These are phyloP conservation scores for Notodonta dromedarius DNA, from an alignment of 2,888 invertebrate genomes.

Conservation along the genomic window DNA sequence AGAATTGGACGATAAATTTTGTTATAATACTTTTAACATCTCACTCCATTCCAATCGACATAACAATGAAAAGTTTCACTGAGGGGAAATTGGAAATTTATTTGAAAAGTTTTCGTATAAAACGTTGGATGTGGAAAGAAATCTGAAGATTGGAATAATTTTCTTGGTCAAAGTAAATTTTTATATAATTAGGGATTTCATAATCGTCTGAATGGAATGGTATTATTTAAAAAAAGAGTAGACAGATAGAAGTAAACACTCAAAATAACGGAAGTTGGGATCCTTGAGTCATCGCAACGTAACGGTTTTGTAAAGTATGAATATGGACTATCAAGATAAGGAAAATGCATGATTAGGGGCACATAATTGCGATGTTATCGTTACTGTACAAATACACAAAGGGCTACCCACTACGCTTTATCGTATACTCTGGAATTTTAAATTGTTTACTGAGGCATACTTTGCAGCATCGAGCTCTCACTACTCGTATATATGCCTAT, in stretches of 20 bases:
- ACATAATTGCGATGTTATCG: too few relatives aligned
- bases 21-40: conserved; percentile 26
- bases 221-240: too few relatives aligned
- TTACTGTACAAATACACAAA: too few relatives aligned
- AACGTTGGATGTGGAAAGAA: conserved; percentile 5
- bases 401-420: too few relatives aligned
- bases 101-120: conserved; percentile 7
- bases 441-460: neutral
- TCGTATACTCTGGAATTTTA: neutral
- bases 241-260: too few relatives aligned
- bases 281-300: too few relatives aligned
- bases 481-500: neutral
- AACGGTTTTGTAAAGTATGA: too few relatives aligned
- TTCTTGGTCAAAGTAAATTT: neutral
- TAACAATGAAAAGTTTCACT: conserved; percentile 8
- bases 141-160: neutral
- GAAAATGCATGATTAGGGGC: too few relatives aligned
- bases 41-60: conserved; percentile 11
- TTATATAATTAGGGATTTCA: neutral
- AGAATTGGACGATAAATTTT: conserved; percentile 24
- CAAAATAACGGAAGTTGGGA: too few relatives aligned
- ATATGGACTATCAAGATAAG: too few relatives aligned
- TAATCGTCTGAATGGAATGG: neutral
- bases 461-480: neutral
- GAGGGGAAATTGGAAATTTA: conserved; percentile 5